Evolutionary conservation across 2,113 vertebrate species (phyloP).

Genomic region (Macroglossus sobrinus): DNA sequence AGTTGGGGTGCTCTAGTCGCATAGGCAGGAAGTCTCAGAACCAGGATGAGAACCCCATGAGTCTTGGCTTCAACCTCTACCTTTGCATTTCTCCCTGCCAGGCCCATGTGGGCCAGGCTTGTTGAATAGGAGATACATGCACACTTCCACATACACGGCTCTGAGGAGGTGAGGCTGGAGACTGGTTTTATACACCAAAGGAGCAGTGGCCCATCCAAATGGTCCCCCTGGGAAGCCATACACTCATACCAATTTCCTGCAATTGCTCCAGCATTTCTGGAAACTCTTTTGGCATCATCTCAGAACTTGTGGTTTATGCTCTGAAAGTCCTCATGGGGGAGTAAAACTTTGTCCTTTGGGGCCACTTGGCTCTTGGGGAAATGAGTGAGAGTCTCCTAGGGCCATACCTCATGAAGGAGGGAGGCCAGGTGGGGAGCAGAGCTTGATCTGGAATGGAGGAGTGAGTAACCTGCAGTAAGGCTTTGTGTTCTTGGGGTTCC

Average conservation of each 20-base stretch:
- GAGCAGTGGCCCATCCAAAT: background rate
- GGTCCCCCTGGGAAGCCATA: background rate
- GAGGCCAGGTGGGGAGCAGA: background rate
- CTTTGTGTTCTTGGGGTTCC: background rate
- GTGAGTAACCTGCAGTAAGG: background rate
- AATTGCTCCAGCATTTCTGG: conserved; percentile 4
- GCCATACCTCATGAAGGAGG: background rate
- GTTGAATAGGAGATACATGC: background rate
- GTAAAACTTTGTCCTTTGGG: background rate
- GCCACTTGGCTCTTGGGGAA: background rate
- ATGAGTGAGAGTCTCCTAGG: background rate
- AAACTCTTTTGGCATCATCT: conserved; percentile 16
- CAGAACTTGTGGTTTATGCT: background rate
- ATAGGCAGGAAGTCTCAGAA: background rate
- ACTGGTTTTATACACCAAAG: background rate
- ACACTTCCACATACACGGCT: background rate
- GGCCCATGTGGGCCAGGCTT: background rate
- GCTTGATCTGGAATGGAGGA: background rate
- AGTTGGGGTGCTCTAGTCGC: background rate
- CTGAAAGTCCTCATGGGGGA: background rate
- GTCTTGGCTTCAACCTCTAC: background rate
- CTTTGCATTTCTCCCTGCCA: background rate
- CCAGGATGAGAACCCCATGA: background rate
- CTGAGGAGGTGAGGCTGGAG: background rate
- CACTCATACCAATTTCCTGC: background rate